Evolutionary conservation across 2,888 invertebrate genomes (phyloP).

Genomic region (Leucophenga montana): DNA sequence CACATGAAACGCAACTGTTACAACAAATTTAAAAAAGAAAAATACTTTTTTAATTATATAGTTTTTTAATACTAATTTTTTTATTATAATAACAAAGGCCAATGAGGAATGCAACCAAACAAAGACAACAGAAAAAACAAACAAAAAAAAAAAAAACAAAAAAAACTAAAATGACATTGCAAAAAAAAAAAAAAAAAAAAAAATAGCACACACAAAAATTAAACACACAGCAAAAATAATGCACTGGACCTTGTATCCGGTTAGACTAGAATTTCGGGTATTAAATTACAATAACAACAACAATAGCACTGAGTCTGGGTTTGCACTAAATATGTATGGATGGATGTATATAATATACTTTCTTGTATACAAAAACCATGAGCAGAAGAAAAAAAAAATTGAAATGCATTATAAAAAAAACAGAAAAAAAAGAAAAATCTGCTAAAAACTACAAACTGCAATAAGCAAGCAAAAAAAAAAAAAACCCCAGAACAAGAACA

Average conservation of each 20-base stretch:
- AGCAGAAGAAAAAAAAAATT: background rate
- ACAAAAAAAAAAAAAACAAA: too few species aligned
- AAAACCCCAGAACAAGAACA: too few species aligned
- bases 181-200: slow-evolving; percentile 30
- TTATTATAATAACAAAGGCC: background rate
- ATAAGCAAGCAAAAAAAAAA: slow-evolving; percentile 42
- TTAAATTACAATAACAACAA: slow-evolving; percentile 58
- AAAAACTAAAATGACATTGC: background rate
- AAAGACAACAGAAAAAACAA: slow-evolving; percentile 41
- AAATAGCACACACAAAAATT: slow-evolving; percentile 11
- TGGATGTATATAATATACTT: slow-evolving; percentile 16
- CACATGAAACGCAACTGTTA: too few species aligned
- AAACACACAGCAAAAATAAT: slow-evolving; percentile 61
- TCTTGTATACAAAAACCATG: too few species aligned
- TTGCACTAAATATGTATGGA: slow-evolving; percentile 13
- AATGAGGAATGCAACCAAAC: background rate
- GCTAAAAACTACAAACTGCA: slow-evolving; percentile 43
- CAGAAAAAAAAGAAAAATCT: slow-evolving; percentile 24
- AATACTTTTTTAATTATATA: too few species aligned
- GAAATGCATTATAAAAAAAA: slow-evolving; percentile 21
- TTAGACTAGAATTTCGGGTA: slow-evolving; percentile 69
- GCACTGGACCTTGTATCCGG: slow-evolving; percentile 68
- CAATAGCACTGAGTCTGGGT: slow-evolving; percentile 2
- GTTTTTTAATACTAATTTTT: background rate
- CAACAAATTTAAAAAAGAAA: too few species aligned